These are phyloP conservation scores for Nymphalis polychloros DNA, from an alignment of 2,888 invertebrate genomes.

Conservation along the genomic window DNA sequence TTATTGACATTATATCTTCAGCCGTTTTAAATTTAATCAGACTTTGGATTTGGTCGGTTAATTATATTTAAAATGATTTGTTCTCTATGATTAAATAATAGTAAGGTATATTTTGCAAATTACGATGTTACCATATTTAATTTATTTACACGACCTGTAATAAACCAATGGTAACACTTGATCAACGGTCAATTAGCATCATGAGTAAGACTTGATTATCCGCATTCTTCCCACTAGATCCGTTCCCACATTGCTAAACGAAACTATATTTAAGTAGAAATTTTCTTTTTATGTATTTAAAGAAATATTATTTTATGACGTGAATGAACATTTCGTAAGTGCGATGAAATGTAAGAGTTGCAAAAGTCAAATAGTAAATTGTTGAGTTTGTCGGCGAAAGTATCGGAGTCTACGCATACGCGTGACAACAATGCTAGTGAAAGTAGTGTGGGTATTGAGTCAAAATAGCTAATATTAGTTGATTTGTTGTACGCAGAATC, in stretches of 20 bases:
- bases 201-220: slow-evolving; percentile 62
- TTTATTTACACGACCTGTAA: neutral
- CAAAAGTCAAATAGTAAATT: slow-evolving; percentile 53
- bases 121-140: neutral
- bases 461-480: slow-evolving; percentile 50
- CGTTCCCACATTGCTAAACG: slow-evolving; percentile 55
- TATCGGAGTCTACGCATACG: slow-evolving; percentile 45
- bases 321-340: slow-evolving; percentile 41
- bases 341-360: slow-evolving; percentile 43
- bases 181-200: slow-evolving; percentile 64
- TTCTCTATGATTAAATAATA: neutral
- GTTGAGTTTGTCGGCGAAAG: slow-evolving; percentile 61
- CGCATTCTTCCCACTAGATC: slow-evolving; percentile 63
- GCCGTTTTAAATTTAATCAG: neutral
- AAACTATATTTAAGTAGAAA: slow-evolving; percentile 27
- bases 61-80: neutral
- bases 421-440: slow-evolving; percentile 63
- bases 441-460: slow-evolving; percentile 57
- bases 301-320: slow-evolving; percentile 33
- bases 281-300: slow-evolving; percentile 12
- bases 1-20: neutral
- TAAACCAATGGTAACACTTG: slow-evolving; percentile 21
- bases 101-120: too few species aligned
- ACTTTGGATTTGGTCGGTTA: neutral
- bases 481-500: slow-evolving; percentile 47